Evolutionary conservation across 30 jellyfish, hydroid and myxozoan genomes (phyloP).

Genomic region (Sanderia malayensis): DNA sequence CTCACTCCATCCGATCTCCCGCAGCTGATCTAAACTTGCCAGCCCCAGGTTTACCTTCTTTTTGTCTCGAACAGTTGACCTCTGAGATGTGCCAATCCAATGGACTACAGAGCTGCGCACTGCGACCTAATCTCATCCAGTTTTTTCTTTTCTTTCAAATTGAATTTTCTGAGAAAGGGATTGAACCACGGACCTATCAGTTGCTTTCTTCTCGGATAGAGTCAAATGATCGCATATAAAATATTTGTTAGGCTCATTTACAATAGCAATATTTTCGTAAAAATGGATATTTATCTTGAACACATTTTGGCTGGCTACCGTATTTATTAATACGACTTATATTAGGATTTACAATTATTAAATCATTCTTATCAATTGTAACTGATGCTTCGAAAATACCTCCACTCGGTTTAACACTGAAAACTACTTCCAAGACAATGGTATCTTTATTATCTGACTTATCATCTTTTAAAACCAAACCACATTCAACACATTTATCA

Average conservation of each 20-base stretch:
- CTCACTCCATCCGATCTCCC: too few species aligned
- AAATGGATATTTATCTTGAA: constrained; percentile 46
- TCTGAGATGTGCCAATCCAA: too few species aligned
- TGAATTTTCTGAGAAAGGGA: too few species aligned
- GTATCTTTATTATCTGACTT: constrained; percentile 1
- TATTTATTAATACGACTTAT: constrained; percentile 62
- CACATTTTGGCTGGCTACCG: constrained; percentile 74
- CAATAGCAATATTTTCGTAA: constrained; percentile 65
- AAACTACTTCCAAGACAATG: constrained; percentile 38
- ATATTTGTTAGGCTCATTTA: background rate
- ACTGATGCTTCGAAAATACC: constrained; percentile 61
- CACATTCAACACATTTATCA: constrained; percentile 49
- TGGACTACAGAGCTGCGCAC: too few species aligned
- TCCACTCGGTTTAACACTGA: constrained; percentile 41
- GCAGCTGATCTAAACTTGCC: too few species aligned
- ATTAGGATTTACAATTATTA: constrained; percentile 24
- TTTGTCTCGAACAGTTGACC: too few species aligned
- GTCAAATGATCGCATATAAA: background rate
- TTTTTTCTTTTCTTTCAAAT: too few species aligned
- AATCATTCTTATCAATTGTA: constrained; percentile 9
- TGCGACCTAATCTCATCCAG: too few species aligned
- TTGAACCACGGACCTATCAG: too few species aligned
- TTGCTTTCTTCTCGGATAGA: too few species aligned
- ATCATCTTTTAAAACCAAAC: constrained; percentile 5
- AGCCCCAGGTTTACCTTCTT: too few species aligned